These are phyloP conservation scores for Jaculus jaculus DNA, from an alignment of 2,113 vertebrate species.

Conservation along the genomic window DNA sequence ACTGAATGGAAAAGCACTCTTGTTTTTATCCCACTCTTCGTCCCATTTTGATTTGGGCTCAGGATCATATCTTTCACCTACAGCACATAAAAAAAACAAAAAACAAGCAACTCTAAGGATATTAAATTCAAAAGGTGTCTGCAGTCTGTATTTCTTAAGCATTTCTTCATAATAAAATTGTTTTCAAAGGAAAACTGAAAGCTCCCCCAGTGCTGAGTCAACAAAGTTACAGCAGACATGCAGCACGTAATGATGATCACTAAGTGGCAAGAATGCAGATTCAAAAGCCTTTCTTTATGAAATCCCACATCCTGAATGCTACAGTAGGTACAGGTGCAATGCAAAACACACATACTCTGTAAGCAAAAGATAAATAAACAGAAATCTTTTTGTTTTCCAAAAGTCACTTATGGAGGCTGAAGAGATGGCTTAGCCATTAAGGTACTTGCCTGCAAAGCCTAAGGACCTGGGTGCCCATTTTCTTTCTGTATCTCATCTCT, in stretches of 20 bases:
- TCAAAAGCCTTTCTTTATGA: constrained; percentile 73
- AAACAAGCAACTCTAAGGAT: constrained; percentile 67
- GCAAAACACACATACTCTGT: constrained; percentile 22
- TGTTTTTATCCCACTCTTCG: constrained; percentile 96
- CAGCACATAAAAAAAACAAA: constrained; percentile 68
- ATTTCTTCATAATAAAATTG: constrained; percentile 63
- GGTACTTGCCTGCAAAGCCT: no score
- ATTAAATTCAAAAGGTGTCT: constrained; percentile 42
- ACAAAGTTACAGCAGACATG: constrained; percentile 64
- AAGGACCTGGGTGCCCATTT: no score
- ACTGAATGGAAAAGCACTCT: constrained; percentile 95
- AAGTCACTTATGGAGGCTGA: not conserved
- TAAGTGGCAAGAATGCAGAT: constrained; percentile 76
- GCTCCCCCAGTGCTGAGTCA: constrained; percentile 75
- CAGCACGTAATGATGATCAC: constrained; percentile 73
- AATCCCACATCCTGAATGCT: constrained; percentile 42
- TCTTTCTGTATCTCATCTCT: no score
- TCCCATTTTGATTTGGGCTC: constrained; percentile 94
- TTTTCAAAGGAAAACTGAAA: constrained; percentile 76
- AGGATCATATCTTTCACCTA: constrained; percentile 93
- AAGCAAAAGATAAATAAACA: constrained; percentile 43
- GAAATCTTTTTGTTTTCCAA: constrained; percentile 24
- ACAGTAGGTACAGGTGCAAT: not conserved
- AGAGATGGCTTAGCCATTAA: no score
- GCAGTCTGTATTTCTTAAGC: constrained; percentile 57